Conservation (phyloP, 2,888 invertebrate species). For the Danaus chrysippus region DNA sequence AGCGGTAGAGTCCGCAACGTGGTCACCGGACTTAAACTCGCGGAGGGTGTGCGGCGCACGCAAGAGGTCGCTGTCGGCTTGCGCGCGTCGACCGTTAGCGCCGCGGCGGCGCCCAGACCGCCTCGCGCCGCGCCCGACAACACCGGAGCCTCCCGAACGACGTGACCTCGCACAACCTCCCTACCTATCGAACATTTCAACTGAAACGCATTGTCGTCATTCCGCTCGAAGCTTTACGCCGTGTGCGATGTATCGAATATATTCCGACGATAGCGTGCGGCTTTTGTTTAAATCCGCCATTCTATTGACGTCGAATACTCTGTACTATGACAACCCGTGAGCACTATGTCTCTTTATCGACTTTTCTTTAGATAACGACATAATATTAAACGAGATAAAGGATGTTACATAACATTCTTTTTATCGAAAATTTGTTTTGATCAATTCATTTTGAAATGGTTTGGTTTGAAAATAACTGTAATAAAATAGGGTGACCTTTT, state of each 20-base stretch:
- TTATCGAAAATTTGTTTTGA: no score
- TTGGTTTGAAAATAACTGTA: no score
- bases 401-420: no score
- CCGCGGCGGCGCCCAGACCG: slow-evolving; percentile 48
- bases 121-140: slow-evolving; percentile 48
- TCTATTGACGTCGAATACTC: slow-evolving; percentile 7
- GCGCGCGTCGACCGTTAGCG: slow-evolving; percentile 48
- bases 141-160: slow-evolving; percentile 52
- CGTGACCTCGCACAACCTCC: slow-evolving; percentile 75
- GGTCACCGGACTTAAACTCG: slow-evolving; percentile 66
- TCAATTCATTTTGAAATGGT: no score
- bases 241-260: slow-evolving; percentile 1
- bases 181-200: slow-evolving; percentile 63
- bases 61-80: slow-evolving; percentile 63
- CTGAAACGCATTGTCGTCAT: slow-evolving; percentile 64
- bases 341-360: background rate
- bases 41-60: slow-evolving; percentile 66
- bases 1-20: slow-evolving; percentile 71
- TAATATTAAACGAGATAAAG: background rate
- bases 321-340: background rate
- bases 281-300: slow-evolving; percentile 8
- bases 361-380: background rate
- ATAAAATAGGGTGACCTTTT: no score
- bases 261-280: slow-evolving; percentile 2
- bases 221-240: slow-evolving; percentile 31